A percentile compares a stretch with the other conserved stretches of the same genome.
phyloP scores from a whole-genome alignment of 2,113 vertebrate species.

The Scomber japonicus region DNA sequence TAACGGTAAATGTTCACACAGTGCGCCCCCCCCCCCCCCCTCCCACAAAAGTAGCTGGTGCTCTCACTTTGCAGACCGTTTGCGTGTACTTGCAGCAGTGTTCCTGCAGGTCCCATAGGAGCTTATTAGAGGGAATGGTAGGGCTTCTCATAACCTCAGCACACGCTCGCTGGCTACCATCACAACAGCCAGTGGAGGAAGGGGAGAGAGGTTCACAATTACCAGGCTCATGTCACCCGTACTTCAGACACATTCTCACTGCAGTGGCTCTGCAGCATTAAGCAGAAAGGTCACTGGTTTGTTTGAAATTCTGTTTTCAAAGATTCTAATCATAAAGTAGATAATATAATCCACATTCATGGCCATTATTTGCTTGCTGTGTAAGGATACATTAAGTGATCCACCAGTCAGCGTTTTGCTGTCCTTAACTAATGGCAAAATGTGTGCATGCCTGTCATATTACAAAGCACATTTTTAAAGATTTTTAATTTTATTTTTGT shows the following conservation, averaged over 20 bases:
- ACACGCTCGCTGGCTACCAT: slow-evolving; percentile 50
- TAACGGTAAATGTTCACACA: slow-evolving; percentile 69
- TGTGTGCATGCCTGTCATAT: slow-evolving; percentile 12
- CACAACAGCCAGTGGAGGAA: slow-evolving; percentile 65
- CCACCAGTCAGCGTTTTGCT: slow-evolving; percentile 14
- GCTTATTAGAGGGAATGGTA: slow-evolving; percentile 86
- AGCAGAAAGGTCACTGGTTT: slow-evolving; percentile 65
- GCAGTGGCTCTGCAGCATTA: slow-evolving; percentile 59
- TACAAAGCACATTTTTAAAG: neutral
- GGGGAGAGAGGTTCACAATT: slow-evolving; percentile 66
- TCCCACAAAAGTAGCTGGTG: slow-evolving; percentile 53
- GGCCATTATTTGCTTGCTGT: neutral
- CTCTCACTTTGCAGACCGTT: slow-evolving; percentile 81
- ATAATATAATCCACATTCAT: slow-evolving; percentile 13
- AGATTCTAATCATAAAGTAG: slow-evolving; percentile 36
- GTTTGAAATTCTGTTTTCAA: slow-evolving; percentile 61
- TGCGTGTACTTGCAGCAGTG: slow-evolving; percentile 82
- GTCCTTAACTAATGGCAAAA: slow-evolving; percentile 6
- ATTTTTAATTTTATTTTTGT: too few relatives aligned
- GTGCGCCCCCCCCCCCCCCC: slow-evolving; percentile 57
- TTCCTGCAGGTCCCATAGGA: slow-evolving; percentile 84
- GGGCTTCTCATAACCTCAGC: slow-evolving; percentile 74
- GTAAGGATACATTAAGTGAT: neutral
- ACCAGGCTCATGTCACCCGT: slow-evolving; percentile 60
- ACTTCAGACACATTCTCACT: slow-evolving; percentile 63